These are phyloP conservation scores for Donacobius atricapilla DNA, from an alignment of 2,113 vertebrate genomes.

Conservation along the genomic window DNA sequence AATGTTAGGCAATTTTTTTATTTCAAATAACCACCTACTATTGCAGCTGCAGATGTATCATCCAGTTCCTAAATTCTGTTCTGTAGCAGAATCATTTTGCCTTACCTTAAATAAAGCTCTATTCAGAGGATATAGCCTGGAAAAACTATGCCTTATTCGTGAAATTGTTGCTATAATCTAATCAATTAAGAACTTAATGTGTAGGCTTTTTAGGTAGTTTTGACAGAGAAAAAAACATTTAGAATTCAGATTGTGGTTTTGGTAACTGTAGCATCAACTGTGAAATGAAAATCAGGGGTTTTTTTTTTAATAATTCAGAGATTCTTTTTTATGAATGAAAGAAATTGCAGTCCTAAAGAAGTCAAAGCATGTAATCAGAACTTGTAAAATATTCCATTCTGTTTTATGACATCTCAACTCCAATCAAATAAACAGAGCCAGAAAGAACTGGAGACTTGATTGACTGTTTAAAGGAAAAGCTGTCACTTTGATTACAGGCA, in stretches of 20 bases:
- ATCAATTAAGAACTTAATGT: constrained; percentile 34
- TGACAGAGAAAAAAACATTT: background rate
- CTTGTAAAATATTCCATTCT: constrained; percentile 56
- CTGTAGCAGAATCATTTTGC: background rate
- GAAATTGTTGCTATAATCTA: constrained; percentile 9
- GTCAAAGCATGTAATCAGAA: constrained; percentile 32
- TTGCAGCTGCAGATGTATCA: background rate
- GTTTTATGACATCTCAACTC: constrained; percentile 57
- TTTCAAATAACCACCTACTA: background rate
- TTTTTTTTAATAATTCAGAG: constrained; percentile 1
- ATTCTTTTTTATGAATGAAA: constrained; percentile 16
- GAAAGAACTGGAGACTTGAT: constrained; percentile 22
- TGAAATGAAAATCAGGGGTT: background rate
- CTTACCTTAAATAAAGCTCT: constrained; percentile 14
- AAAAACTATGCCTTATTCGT: background rate
- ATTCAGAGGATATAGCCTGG: constrained; percentile 1
- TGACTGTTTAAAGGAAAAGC: constrained; percentile 63
- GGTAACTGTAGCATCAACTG: background rate
- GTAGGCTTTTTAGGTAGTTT: background rate
- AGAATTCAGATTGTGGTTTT: constrained; percentile 11
- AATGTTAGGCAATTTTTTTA: background rate
- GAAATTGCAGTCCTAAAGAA: constrained; percentile 46
- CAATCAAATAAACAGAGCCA: constrained; percentile 50
- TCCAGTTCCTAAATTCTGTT: background rate
- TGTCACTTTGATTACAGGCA: constrained; percentile 62